Conservation (phyloP, 2,888 invertebrate species). For the Agrotis clavis region DNA sequence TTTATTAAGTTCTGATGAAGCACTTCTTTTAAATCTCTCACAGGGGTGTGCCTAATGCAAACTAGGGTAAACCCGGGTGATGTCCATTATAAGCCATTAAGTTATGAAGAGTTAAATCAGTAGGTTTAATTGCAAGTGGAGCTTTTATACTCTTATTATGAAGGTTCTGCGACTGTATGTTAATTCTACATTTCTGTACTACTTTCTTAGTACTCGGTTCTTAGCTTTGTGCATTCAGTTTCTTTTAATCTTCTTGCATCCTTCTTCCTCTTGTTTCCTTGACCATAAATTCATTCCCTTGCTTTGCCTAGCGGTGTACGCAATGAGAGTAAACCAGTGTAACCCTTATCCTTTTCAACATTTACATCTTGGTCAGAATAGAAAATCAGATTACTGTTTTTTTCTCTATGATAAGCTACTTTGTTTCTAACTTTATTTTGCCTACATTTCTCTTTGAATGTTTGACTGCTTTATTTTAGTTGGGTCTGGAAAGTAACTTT, state of each 20-base stretch:
- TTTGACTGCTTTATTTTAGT: conserved; percentile 2
- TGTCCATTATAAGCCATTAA: too few species aligned
- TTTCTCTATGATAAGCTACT: background rate
- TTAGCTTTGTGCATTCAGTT: background rate
- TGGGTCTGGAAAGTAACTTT: conserved; percentile 3
- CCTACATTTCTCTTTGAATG: background rate
- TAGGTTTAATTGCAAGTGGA: too few species aligned
- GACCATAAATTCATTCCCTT: background rate
- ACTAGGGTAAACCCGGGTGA: too few species aligned
- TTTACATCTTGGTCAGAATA: background rate
- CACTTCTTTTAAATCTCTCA: too few species aligned
- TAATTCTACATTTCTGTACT: background rate
- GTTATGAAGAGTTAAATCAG: too few species aligned
- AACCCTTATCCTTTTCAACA: background rate
- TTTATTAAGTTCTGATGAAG: too few species aligned
- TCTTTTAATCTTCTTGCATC: background rate
- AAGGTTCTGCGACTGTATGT: too few species aligned
- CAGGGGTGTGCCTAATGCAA: too few species aligned
- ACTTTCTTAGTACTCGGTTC: background rate
- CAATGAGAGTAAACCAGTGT: background rate
- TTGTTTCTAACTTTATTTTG: background rate
- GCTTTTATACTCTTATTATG: too few species aligned
- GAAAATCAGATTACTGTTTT: background rate
- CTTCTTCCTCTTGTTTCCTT: background rate
- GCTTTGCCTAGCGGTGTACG: background rate